Conservation (phyloP, 2,113 vertebrate genomes). For the Nannospalax galili region DNA sequence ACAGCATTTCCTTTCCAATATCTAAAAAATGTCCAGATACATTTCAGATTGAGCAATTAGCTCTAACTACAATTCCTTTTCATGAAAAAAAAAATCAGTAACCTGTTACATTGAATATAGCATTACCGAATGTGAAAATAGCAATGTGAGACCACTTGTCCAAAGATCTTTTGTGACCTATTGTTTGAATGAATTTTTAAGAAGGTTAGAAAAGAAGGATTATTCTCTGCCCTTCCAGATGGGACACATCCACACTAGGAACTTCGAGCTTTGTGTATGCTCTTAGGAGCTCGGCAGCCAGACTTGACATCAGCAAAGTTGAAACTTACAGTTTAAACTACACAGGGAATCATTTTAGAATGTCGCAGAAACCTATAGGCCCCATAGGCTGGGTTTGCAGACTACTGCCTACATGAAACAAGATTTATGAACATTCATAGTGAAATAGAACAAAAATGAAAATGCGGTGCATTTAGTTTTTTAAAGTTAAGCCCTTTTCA, state of each 20-base stretch:
- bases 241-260: not conserved
- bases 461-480: not conserved
- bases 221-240: not conserved
- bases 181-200: constrained; percentile 50
- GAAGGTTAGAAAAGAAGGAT: constrained; percentile 1
- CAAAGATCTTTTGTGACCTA: constrained; percentile 41
- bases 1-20: constrained; percentile 61
- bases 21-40: constrained; percentile 73
- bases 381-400: not conserved
- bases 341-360: not conserved
- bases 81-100: constrained; percentile 67
- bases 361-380: not conserved
- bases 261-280: constrained; percentile 17
- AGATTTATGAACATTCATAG: not conserved
- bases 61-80: constrained; percentile 70
- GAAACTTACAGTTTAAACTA: not conserved
- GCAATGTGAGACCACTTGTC: constrained; percentile 50
- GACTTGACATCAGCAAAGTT: not conserved
- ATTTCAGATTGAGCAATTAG: constrained; percentile 75
- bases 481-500: not conserved
- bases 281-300: constrained; percentile 26
- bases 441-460: constrained; percentile 33
- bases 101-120: constrained; percentile 65
- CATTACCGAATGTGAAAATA: constrained; percentile 71
- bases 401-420: not conserved